Evolutionary conservation across 1,140 invertebrate genomes (phyloP).

Genomic region (Rhyzopertha dominica): DNA sequence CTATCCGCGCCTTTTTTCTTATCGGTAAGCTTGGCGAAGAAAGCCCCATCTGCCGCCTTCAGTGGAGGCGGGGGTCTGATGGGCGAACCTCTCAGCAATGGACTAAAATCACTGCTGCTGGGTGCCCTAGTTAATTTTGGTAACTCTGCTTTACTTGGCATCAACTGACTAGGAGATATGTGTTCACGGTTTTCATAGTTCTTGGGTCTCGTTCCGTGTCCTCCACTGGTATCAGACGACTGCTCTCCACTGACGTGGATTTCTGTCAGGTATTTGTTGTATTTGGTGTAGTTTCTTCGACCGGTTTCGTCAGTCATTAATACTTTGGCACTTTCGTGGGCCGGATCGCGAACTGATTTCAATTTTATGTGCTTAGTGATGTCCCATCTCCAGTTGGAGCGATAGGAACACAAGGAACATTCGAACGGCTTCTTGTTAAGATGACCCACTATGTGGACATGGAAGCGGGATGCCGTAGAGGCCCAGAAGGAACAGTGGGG

Average conservation of each 20-base stretch:
- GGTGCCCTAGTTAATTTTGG: slow-evolving; percentile 46
- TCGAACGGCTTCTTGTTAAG: slow-evolving; percentile 91
- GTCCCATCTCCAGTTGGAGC: slow-evolving; percentile 94
- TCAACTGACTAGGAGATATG: slow-evolving; percentile 37
- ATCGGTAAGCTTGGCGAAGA: slow-evolving; percentile 26
- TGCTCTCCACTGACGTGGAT: slow-evolving; percentile 49
- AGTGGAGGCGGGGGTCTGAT: slow-evolving; percentile 30
- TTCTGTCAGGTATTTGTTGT: slow-evolving; percentile 79
- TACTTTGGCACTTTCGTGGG: slow-evolving; percentile 71
- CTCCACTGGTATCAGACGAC: slow-evolving; percentile 40
- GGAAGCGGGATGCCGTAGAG: slow-evolving; percentile 84
- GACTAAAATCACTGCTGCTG: slow-evolving; percentile 39
- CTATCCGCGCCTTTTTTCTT: slow-evolving; percentile 37
- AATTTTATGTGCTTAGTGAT: slow-evolving; percentile 93
- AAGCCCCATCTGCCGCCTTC: slow-evolving; percentile 34
- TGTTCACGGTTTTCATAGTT: slow-evolving; percentile 23
- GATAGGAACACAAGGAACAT: slow-evolving; percentile 88
- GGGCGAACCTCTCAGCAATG: slow-evolving; percentile 23
- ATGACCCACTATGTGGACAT: slow-evolving; percentile 89
- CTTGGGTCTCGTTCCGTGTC: slow-evolving; percentile 38
- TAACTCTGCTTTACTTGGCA: slow-evolving; percentile 44
- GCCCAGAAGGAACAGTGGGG: slow-evolving; percentile 88
- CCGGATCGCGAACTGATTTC: slow-evolving; percentile 75
- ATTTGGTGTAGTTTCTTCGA: slow-evolving; percentile 85
- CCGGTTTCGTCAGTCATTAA: slow-evolving; percentile 89